These are phyloP conservation scores for Hippocampus guttulatus DNA, from an alignment of 2,113 vertebrate genomes.

Conservation along the genomic window DNA sequence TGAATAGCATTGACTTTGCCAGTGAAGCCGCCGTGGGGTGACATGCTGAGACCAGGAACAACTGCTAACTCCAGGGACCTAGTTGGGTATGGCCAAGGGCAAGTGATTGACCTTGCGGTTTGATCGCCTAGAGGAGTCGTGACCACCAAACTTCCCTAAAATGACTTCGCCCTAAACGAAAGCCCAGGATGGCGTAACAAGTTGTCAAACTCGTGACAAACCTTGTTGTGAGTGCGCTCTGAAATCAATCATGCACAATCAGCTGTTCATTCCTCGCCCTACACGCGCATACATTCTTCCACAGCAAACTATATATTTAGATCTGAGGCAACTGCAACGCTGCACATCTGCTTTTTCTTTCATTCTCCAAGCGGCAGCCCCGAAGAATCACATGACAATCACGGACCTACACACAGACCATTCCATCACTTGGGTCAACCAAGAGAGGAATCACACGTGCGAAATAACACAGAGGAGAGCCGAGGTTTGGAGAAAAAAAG, in stretches of 20 bases:
- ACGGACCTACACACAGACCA: constrained; percentile 3
- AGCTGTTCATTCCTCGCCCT: constrained; percentile 48
- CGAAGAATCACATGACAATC: constrained; percentile 27
- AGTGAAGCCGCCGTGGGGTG: constrained; percentile 10
- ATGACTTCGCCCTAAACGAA: constrained; percentile 6
- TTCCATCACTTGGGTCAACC: constrained; percentile 5
- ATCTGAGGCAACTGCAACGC: constrained; percentile 52
- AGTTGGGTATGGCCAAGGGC: not conserved
- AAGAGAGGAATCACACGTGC: constrained; percentile 10
- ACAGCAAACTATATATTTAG: constrained; percentile 57
- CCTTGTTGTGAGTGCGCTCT: not conserved
- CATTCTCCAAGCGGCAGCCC: constrained; percentile 26
- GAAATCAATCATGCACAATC: constrained; percentile 26
- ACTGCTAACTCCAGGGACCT: constrained; percentile 3
- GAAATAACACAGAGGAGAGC: not conserved
- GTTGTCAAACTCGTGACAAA: constrained; percentile 9
- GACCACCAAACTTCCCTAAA: not conserved
- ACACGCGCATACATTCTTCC: constrained; percentile 41
- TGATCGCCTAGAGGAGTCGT: not conserved
- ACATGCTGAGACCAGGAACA: not conserved
- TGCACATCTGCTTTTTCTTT: constrained; percentile 51
- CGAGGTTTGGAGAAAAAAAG: constrained; percentile 6
- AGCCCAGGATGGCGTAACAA: constrained; percentile 8
- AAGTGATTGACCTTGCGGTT: constrained; percentile 8
- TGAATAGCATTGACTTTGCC: constrained; percentile 14